These are phyloP conservation scores for Hydrozoanthus gracilis DNA, from an alignment of 92 coral and sea anemone genomes.

Conservation along the genomic window DNA sequence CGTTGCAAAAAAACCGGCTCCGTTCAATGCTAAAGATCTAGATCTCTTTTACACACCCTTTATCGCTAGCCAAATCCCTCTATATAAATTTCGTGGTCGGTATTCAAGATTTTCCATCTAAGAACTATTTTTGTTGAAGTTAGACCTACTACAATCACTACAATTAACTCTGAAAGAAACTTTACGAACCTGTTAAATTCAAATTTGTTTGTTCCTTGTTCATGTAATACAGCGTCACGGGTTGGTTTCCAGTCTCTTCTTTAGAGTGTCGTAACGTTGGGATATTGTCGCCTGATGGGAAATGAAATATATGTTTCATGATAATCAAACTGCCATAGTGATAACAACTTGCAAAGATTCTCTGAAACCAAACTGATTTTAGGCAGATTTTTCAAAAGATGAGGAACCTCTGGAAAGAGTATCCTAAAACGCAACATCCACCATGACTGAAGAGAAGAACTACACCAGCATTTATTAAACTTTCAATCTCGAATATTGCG, in stretches of 20 bases:
- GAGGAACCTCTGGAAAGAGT: background rate
- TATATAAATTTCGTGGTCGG: too few relatives aligned
- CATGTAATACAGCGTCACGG: conserved; percentile 65
- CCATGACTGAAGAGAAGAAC: background rate
- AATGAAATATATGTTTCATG: background rate
- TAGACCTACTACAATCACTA: too few relatives aligned
- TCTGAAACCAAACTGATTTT: background rate
- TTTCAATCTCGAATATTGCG: too few relatives aligned
- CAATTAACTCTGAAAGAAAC: background rate
- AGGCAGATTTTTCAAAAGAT: too few relatives aligned
- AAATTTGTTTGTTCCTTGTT: conserved; percentile 75
- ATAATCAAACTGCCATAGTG: background rate
- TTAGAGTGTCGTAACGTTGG: conserved; percentile 65
- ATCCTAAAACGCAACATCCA: background rate
- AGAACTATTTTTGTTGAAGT: too few relatives aligned
- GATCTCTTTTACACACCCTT: too few relatives aligned
- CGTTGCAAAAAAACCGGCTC: too few relatives aligned
- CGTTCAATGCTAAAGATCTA: too few relatives aligned
- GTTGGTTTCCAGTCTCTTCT: conserved; percentile 27
- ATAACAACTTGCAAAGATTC: background rate
- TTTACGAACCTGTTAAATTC: conserved; percentile 63
- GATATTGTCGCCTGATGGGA: conserved; percentile 66
- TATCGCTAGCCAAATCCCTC: too few relatives aligned
- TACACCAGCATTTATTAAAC: too few relatives aligned
- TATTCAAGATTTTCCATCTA: too few relatives aligned